Conservation (phyloP, 2,797 vertebrate genomes). For the Acipenser ruthenus region DNA sequence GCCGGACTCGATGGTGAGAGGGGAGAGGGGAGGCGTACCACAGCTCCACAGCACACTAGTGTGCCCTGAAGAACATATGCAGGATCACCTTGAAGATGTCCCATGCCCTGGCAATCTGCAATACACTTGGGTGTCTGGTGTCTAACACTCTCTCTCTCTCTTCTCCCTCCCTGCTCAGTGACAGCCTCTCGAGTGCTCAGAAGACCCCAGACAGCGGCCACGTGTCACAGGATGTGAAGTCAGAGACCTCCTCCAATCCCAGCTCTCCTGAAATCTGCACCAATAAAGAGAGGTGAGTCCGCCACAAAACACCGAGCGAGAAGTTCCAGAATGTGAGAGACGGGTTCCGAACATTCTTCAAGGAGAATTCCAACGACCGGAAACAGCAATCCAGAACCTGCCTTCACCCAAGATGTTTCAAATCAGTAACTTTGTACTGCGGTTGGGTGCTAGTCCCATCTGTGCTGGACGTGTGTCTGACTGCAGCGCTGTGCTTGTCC, state of each 20-base stretch:
- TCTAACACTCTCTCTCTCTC: not conserved
- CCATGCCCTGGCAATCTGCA: too few relatives aligned
- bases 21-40: too few relatives aligned
- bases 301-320: too few relatives aligned
- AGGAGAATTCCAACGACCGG: slow-evolving; percentile 84
- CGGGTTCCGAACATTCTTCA: slow-evolving; percentile 29
- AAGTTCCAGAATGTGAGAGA: too few relatives aligned
- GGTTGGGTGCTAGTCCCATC: too few relatives aligned
- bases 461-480: too few relatives aligned
- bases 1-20: slow-evolving; percentile 67
- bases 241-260: slow-evolving; percentile 88
- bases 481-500: not conserved
- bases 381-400: slow-evolving; percentile 41
- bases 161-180: slow-evolving; percentile 30
- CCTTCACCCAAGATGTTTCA: too few relatives aligned
- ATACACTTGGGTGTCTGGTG: not conserved
- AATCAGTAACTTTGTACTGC: too few relatives aligned
- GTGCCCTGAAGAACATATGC: too few relatives aligned
- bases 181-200: slow-evolving; percentile 64
- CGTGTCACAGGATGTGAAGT: slow-evolving; percentile 78
- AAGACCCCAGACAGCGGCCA: slow-evolving; percentile 71
- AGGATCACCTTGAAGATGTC: too few relatives aligned
- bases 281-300: slow-evolving; percentile 82
- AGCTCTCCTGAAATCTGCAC: slow-evolving; percentile 94
- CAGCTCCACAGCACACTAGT: too few relatives aligned